A percentile compares a stretch with the other conserved stretches of the same genome.
These are phyloP conservation scores for Sula dactylatra DNA, from an alignment of 2,113 vertebrate genomes.

Conservation along the genomic window DNA sequence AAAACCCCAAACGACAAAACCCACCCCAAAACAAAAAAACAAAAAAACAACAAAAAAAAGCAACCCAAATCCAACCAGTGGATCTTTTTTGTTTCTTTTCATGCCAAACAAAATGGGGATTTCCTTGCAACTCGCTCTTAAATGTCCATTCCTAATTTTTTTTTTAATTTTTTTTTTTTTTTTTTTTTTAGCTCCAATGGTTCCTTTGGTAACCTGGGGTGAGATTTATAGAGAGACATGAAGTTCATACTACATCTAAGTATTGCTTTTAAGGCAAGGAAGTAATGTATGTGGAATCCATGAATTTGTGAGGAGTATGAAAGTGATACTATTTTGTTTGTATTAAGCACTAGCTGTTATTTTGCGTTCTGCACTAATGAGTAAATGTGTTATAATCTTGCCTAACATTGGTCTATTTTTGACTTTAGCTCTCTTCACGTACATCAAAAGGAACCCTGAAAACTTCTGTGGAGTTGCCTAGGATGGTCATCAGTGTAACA, in stretches of 20 bases:
- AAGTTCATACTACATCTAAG: neutral
- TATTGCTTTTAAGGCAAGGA: constrained; percentile 22
- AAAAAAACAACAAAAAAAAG: neutral
- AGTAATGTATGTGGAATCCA: neutral
- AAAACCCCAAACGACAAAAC: neutral
- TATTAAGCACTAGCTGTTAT: neutral
- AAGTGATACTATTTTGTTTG: constrained; percentile 30
- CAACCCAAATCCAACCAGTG: neutral
- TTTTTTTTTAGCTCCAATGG: neutral
- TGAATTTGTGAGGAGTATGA: neutral
- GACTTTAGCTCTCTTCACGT: neutral
- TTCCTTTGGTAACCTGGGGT: neutral
- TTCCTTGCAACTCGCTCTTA: neutral
- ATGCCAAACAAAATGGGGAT: neutral
- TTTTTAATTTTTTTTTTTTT: neutral
- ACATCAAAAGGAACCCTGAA: constrained; percentile 3
- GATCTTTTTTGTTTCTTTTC: neutral
- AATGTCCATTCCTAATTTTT: neutral
- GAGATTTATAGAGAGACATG: neutral
- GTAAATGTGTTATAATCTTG: neutral
- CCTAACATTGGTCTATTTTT: neutral
- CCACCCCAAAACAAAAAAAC: neutral
- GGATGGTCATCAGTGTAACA: neutral
- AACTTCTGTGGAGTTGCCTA: constrained; percentile 37
- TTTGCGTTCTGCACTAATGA: constrained; percentile 39